Evolutionary conservation across 2,888 invertebrate species (phyloP).

Genomic region (Pristionchus mayeri): DNA sequence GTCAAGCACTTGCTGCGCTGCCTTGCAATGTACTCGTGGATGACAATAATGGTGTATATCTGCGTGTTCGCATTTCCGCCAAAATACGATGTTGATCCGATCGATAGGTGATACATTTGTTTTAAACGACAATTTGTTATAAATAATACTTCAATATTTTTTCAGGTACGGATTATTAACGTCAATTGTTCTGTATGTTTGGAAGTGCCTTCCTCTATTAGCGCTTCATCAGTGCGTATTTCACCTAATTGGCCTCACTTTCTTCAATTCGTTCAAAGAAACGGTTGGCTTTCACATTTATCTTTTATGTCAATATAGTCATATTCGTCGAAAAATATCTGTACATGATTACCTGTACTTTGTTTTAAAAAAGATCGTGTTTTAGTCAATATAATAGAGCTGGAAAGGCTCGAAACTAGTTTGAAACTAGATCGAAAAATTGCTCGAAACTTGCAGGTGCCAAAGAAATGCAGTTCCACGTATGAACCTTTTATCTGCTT

Average conservation of each 20-base stretch:
- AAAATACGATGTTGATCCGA: constrained; percentile 52
- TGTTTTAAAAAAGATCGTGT: too few relatives aligned
- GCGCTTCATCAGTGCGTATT: constrained; percentile 76
- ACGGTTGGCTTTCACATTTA: too few relatives aligned
- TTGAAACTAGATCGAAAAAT: too few relatives aligned
- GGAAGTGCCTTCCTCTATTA: constrained; percentile 73
- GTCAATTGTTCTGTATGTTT: constrained; percentile 70
- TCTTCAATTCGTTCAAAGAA: constrained; percentile 95
- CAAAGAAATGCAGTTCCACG: constrained; percentile 89
- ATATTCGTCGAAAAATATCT: too few relatives aligned
- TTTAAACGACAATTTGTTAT: too few relatives aligned
- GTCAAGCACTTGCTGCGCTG: constrained; percentile 73
- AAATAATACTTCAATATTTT: background rate
- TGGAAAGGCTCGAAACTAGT: too few relatives aligned
- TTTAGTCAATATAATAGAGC: too few relatives aligned
- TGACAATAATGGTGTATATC: constrained; percentile 68
- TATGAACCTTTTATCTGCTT: constrained; percentile 94
- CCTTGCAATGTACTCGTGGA: constrained; percentile 69
- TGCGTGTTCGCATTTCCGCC: constrained; percentile 63
- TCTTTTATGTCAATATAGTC: too few relatives aligned
- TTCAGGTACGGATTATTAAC: constrained; percentile 72
- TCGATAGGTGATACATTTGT: constrained; percentile 62
- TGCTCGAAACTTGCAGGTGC: too few relatives aligned
- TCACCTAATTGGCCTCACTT: constrained; percentile 80
- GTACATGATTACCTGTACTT: too few relatives aligned